These are phyloP conservation scores for Scomber japonicus DNA, from an alignment of 2,113 vertebrate genomes.

Conservation along the genomic window DNA sequence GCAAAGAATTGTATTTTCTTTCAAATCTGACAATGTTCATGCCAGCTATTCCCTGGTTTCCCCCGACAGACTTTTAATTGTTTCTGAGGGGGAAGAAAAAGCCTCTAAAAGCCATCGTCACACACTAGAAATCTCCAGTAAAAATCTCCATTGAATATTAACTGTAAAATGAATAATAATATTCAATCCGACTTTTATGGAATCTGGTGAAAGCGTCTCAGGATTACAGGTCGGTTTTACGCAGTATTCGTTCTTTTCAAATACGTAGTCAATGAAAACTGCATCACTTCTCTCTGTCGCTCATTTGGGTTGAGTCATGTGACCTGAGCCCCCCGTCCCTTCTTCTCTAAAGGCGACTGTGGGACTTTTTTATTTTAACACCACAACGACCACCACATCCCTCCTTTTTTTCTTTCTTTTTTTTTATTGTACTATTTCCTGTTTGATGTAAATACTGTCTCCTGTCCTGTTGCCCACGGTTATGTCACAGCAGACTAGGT, in stretches of 20 bases:
- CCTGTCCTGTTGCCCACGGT: constrained; percentile 61
- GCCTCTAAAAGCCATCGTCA: constrained; percentile 54
- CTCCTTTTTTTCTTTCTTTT: neutral
- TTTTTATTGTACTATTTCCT: constrained; percentile 54
- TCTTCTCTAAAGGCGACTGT: constrained; percentile 20
- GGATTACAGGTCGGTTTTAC: constrained; percentile 41
- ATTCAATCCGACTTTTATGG: constrained; percentile 44
- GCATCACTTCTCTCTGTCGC: constrained; percentile 28
- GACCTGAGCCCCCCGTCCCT: constrained; percentile 30
- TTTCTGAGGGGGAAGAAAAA: constrained; percentile 32
- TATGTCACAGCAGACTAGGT: constrained; percentile 54
- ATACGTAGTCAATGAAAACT: neutral
- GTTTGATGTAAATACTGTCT: constrained; percentile 77
- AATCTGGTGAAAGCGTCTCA: constrained; percentile 59
- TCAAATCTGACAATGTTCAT: constrained; percentile 9
- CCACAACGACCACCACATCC: constrained; percentile 49
- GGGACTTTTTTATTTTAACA: constrained; percentile 30
- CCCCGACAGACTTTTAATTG: constrained; percentile 2
- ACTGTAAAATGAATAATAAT: constrained; percentile 1
- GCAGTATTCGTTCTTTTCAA: constrained; percentile 31
- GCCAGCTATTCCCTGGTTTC: constrained; percentile 11
- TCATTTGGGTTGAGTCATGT: constrained; percentile 50
- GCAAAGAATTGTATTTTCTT: constrained; percentile 33
- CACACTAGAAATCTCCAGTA: constrained; percentile 30
- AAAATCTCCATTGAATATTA: constrained; percentile 50